Evolutionary conservation across 92 coral and sea anemone species (phyloP), one percentile per base, ranked within the genome.

Genomic region (Nematostella vectensis): DNA sequence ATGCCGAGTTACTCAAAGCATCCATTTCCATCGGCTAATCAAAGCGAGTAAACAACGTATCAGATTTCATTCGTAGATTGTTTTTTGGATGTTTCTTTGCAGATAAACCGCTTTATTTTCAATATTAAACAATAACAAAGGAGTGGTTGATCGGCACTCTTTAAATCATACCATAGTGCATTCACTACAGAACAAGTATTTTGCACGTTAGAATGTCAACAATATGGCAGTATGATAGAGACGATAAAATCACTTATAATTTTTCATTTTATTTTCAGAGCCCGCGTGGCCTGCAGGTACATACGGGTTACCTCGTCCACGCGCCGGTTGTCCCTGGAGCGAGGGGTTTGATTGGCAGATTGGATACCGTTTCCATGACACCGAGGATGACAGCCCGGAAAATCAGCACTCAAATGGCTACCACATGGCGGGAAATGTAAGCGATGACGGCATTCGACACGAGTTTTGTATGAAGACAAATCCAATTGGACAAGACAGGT

Each of bases 311-410:
- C 98, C 98, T 19, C 71, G 77, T 58, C 55, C 98, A 8, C 38
- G 61, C 22, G 65, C 94, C 50, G 98, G 98, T 11, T 91, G 98
- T 65, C 98, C 98, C 29, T 55, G 53, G 19, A 65, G 76, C 29
- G 69, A 72, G 54, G 96, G 96, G 21, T 91, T 91, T 40, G 38
- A 69, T 13, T 91, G 98, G 98, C 68, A 77, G 74, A 73, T 85
- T 29, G 98, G 98, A 50, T 75, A 53, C 69, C 67, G 96, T 48
- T 91, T 91, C 78, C 95, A 91, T 70, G 98, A 91, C 77, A 91
- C 98, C 18, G 98, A 87, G 65, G 98, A 91, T 50, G 98, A 91
- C 50, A 89, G 95, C 28, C 81, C 96, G 39, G 98, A 91, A 62
- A 91, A 91, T 71, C 93, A 86, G 59, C 83, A 85, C 57, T 91